Evolutionary conservation across 2,113 vertebrate genomes (phyloP), one percentile per base, ranked within the genome.

Genomic region (Neolamprologus variostigma): DNA sequence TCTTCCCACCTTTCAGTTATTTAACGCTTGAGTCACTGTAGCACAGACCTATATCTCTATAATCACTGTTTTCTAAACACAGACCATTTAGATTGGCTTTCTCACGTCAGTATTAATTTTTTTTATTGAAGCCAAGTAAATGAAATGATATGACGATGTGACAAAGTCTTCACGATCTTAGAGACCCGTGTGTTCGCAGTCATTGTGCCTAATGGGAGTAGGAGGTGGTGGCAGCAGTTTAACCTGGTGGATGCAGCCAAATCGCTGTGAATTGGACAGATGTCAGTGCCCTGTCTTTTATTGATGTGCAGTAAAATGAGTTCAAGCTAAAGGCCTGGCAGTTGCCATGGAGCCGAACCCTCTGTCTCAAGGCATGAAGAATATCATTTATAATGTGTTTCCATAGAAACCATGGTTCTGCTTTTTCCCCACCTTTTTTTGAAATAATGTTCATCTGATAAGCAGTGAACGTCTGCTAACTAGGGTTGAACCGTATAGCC

Each of bases 261-360:
- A 89, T 89, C 16, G 28, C 14, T 61, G 9, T 84, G 51, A 91
- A 81, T 31, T 71, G 63, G 47, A 89, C 88, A 92, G 87, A 94
- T 93, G 91, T 94, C 87, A 82, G 71, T 9, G 7, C 76, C 23
- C 23, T 90, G 87, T 90, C 59, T 95, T 94, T 94, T 94, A 95
- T 93, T 94, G 94, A 95, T 93, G 79, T 92, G 88, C 89, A 86
- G 85, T 91, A 92, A 91, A 93, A 93, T 63, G 33, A 92, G 89
- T 91, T 88, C 82, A 93, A 89, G 81, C 89, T 86, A 83, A 90
- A 89, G 53, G 78, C 86, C 82, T 51, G 83, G 83, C 89, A 81
- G 96, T 96, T 96, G 90, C 95, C 88, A 95, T 95, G 94, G 95
- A 94, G 93, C 88, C 91, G 57, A 87, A 86, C 66, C 61, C 66